Evolutionary conservation across 2,113 vertebrate genomes (phyloP).

Genomic region (Tragelaphus scriptus): DNA sequence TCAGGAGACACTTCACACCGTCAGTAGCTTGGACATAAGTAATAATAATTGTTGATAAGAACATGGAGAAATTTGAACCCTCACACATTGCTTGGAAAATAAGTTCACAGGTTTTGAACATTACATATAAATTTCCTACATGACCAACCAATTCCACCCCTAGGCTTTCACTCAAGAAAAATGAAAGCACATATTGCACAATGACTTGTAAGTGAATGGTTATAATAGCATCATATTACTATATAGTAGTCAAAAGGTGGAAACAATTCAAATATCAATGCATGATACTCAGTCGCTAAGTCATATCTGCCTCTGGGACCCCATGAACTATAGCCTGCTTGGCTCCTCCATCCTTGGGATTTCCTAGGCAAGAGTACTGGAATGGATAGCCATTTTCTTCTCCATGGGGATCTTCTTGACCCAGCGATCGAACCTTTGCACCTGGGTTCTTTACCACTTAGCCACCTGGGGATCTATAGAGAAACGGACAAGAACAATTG

Average conservation of each 20-base stretch:
- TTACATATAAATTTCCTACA: not conserved
- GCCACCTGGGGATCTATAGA: not conserved
- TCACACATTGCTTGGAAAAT: not conserved
- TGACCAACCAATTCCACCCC: not conserved
- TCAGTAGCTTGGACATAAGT: not conserved
- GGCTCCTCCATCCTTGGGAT: not conserved
- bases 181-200: not conserved
- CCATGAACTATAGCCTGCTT: not conserved
- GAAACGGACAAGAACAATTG: not conserved
- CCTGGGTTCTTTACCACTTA: not conserved
- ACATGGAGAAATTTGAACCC: not conserved
- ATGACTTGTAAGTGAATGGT: not conserved
- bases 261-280: not conserved
- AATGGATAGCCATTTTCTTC: not conserved
- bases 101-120: not conserved
- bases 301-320: not conserved
- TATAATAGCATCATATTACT: not conserved
- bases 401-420: not conserved
- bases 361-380: not conserved
- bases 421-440: not conserved
- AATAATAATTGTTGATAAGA: not conserved
- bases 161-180: not conserved
- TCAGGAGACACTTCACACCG: not conserved
- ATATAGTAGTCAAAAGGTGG: not conserved
- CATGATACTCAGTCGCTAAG: not conserved